Conservation (phyloP, 2,888 invertebrate genomes). For the Lasioglossum figueresi region DNA sequence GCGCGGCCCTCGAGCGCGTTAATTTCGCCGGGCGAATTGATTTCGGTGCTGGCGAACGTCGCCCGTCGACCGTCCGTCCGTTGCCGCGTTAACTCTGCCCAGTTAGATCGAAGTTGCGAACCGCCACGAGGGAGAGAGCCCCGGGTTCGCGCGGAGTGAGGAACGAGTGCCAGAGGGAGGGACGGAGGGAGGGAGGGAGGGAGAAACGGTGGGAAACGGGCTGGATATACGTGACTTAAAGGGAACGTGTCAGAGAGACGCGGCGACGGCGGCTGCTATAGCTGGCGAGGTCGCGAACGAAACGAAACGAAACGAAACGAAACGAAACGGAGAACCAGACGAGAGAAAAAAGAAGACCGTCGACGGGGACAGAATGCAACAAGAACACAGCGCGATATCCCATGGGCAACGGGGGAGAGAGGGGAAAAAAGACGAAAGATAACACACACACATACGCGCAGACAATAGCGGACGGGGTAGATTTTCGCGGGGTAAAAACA, state of each 20-base stretch:
- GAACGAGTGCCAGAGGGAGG: conserved; percentile 20
- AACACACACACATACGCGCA: background rate
- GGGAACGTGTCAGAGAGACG: background rate
- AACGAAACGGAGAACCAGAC: background rate
- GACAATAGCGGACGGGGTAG: background rate
- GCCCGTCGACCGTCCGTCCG: conserved; percentile 20
- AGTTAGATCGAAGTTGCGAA: conserved; percentile 50
- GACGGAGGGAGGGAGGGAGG: conserved; percentile 26
- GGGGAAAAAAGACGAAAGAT: background rate
- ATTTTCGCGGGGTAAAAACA: background rate
- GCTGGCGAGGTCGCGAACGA: background rate
- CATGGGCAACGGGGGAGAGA: background rate
- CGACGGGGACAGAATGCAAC: conserved; percentile 10
- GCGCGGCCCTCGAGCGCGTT: conserved; percentile 47
- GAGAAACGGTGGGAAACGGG: background rate
- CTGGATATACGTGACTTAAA: conserved; percentile 9
- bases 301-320: background rate
- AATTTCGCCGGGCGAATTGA: conserved; percentile 63
- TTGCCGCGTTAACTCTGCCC: conserved; percentile 49
- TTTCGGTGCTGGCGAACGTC: conserved; percentile 40
- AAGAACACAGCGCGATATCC: conserved; percentile 1
- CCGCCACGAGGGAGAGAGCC: conserved; percentile 35
- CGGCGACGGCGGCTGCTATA: background rate
- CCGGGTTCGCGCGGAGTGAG: conserved; percentile 20
- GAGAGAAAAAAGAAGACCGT: background rate